A percentile compares a stretch with the other conserved stretches of the same genome.
These are phyloP conservation scores for Palloptera scutellata DNA, from an alignment of 2,888 invertebrate species.

Conservation along the genomic window DNA sequence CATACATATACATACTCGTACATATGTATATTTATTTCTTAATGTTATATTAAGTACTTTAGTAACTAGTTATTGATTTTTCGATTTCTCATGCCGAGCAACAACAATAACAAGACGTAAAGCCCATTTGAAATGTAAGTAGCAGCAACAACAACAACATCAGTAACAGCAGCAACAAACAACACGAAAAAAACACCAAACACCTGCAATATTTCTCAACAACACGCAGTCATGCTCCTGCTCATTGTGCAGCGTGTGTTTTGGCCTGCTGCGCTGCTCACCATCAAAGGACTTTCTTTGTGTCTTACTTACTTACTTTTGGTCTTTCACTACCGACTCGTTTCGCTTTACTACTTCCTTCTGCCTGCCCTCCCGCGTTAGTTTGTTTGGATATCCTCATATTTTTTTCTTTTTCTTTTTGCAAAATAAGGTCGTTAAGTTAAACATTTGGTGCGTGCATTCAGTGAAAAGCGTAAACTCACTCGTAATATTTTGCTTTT, in stretches of 20 bases:
- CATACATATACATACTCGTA: too few relatives aligned
- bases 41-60: too few relatives aligned
- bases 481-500: background rate
- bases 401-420: slow-evolving; percentile 9
- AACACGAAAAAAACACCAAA: background rate
- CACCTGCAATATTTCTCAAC: slow-evolving; percentile 32
- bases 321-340: too few relatives aligned
- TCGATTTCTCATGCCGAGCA: too few relatives aligned
- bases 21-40: too few relatives aligned
- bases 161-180: background rate
- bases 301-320: background rate
- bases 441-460: slow-evolving; percentile 23
- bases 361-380: background rate
- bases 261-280: background rate
- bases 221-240: background rate
- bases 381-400: background rate
- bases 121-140: too few relatives aligned
- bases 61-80: too few relatives aligned
- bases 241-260: background rate
- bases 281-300: slow-evolving; percentile 4
- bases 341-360: background rate
- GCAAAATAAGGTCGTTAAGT: slow-evolving; percentile 28
- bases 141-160: background rate
- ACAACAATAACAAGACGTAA: too few relatives aligned
- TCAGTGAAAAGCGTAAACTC: background rate